Base-by-base conservation (phyloP, 1,140 invertebrate species). In the Schlechtendalia chinensis region DNA sequence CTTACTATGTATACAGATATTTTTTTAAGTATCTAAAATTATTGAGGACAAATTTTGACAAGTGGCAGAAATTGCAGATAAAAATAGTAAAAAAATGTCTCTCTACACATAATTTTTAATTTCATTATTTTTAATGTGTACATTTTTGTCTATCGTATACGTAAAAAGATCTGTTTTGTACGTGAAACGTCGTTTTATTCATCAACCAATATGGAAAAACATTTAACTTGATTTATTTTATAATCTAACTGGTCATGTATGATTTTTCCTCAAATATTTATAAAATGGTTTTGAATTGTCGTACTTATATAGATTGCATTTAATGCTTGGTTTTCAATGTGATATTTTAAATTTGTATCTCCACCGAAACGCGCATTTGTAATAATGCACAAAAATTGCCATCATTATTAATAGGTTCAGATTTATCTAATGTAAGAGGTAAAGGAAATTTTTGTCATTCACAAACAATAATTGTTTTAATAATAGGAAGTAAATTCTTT, bases 71-170 rank as follows among this genome's bases (percentile, higher is more conserved):
- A 61, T 65, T 80, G 83, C 81, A 27, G 83, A 82, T 61, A 84
- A 45, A 81, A 83, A 84, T 65, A 74, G 81, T 47, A 84, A 58
- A 75, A 59, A 85, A 83, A 79, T 63, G 27, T 82, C 82, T 59
- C 14, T 74, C 54, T 65, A 50, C n/a, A 39, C 54, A 56, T 82
- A 58, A 56, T 82, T 77, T 80, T 82, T 82, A 63, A 45, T 24
- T 74, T 82, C 81, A 59, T 19, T 27, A 8, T 59, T 59, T 59
- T 59, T n/a, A 59, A 22, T 27, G 22, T 59, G 22, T 22, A 22
- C 6, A 59, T 59, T 59, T 12, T 16, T 59, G 6, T 59, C 56
- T 59, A 59, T 12, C 56, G n/a, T 59, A 59, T 59, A 59, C 79
- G 83, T 24, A 83, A 77, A 32, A 82, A 83, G 58, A 83, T 72